Evolutionary conservation across 1,140 invertebrate genomes (phyloP).

Genomic region (Luehdorfia chinensis): DNA sequence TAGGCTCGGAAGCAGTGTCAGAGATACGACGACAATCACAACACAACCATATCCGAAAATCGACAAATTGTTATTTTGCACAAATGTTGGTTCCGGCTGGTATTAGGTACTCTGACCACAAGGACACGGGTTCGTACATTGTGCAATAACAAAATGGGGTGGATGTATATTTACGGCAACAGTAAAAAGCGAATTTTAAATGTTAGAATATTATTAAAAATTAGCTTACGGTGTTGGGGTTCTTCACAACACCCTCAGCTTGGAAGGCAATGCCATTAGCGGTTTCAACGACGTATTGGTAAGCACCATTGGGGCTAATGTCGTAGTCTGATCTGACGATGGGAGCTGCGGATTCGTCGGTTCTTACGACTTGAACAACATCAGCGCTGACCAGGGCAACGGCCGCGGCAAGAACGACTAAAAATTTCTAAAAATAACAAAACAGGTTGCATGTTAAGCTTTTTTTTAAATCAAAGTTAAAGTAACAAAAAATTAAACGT

Average conservation of each 20-base stretch:
- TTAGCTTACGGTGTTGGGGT: slow-evolving; percentile 53
- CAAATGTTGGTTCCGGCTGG: too few species aligned
- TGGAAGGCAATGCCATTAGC: slow-evolving; percentile 78
- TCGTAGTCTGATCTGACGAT: slow-evolving; percentile 71
- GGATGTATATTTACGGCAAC: too few species aligned
- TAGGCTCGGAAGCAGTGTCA: too few species aligned
- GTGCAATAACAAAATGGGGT: too few species aligned
- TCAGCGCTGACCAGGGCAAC: slow-evolving; percentile 48
- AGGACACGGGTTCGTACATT: too few species aligned
- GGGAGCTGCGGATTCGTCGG: slow-evolving; percentile 38
- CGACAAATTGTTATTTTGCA: too few species aligned
- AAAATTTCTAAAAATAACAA: slow-evolving; percentile 45
- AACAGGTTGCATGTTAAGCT: neutral
- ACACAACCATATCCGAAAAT: too few species aligned
- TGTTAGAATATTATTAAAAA: too few species aligned
- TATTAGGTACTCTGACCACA: too few species aligned
- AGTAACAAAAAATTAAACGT: too few species aligned
- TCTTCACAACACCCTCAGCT: slow-evolving; percentile 76
- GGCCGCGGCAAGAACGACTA: slow-evolving; percentile 46
- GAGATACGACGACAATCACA: too few species aligned
- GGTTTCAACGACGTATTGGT: slow-evolving; percentile 77
- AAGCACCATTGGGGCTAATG: slow-evolving; percentile 74
- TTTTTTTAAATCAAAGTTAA: slow-evolving; percentile 1
- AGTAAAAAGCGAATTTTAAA: too few species aligned
- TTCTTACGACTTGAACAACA: slow-evolving; percentile 27